Percentiles rank a stretch among this genome's conserved stretches.
These are phyloP conservation scores for Eutrigla gurnardus DNA, from an alignment of 2,797 vertebrate species.

Conservation along the genomic window DNA sequence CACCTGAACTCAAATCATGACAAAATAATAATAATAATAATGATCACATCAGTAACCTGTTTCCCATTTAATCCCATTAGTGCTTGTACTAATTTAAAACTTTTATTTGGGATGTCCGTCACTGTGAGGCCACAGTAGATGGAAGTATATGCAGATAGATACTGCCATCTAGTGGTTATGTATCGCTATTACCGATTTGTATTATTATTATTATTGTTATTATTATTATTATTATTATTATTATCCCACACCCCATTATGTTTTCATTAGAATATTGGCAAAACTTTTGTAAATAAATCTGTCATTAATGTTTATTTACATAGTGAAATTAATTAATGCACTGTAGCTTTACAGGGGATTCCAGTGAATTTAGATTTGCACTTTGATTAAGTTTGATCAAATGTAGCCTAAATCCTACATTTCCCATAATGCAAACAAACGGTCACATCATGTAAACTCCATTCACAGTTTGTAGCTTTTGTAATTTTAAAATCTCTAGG, in stretches of 20 bases:
- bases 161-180: constrained; percentile 52
- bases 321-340: too few relatives aligned
- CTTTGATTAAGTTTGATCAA: not conserved
- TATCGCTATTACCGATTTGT: fast-evolving
- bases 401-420: not conserved
- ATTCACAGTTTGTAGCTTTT: not conserved
- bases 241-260: not conserved
- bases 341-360: too few relatives aligned
- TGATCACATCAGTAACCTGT: not conserved
- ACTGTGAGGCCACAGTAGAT: not conserved
- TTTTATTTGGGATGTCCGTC: not conserved
- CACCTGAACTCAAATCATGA: not conserved
- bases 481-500: not conserved
- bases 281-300: not conserved
- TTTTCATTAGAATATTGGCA: not conserved
- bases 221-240: too few relatives aligned
- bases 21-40: not conserved
- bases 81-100: not conserved
- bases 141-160: not conserved
- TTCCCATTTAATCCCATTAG: not conserved
- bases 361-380: too few relatives aligned
- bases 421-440: not conserved
- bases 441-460: not conserved
- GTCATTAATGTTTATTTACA: not conserved
- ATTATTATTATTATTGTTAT: not conserved